Percentiles rank a stretch among this genome's conserved stretches.
phyloP scores from a whole-genome alignment of 2,113 vertebrate genomes.

The Aphelocoma coerulescens region DNA sequence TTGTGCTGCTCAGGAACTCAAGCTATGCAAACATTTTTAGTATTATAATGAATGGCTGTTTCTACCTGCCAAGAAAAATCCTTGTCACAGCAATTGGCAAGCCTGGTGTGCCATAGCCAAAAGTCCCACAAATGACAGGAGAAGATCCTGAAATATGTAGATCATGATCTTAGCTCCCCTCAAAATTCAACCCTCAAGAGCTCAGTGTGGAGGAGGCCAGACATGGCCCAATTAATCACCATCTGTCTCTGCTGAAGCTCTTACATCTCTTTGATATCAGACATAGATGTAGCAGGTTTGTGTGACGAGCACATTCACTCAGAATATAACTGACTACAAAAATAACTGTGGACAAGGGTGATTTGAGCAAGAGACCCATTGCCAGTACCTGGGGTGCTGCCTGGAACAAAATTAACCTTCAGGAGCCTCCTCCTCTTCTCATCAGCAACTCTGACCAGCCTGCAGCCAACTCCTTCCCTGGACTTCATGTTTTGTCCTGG shows the following conservation, averaged over 20 bases:
- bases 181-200: constrained; percentile 18
- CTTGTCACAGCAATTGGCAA: background rate
- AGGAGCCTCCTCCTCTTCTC: background rate
- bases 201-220: background rate
- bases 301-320: background rate
- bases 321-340: background rate
- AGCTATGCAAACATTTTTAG: background rate
- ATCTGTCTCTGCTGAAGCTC: background rate
- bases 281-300: background rate
- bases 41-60: background rate
- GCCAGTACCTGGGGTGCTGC: background rate
- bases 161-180: background rate
- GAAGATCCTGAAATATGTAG: background rate
- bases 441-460: background rate
- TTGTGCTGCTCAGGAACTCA: background rate
- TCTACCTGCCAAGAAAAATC: background rate
- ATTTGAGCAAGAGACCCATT: background rate
- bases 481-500: background rate
- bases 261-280: background rate
- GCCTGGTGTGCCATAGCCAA: background rate
- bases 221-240: background rate
- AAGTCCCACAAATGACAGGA: background rate
- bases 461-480: background rate
- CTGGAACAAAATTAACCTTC: background rate
- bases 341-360: background rate